phyloP scores from a whole-genome alignment of 2,888 invertebrate genomes.

The Pediacus dermestoides region DNA sequence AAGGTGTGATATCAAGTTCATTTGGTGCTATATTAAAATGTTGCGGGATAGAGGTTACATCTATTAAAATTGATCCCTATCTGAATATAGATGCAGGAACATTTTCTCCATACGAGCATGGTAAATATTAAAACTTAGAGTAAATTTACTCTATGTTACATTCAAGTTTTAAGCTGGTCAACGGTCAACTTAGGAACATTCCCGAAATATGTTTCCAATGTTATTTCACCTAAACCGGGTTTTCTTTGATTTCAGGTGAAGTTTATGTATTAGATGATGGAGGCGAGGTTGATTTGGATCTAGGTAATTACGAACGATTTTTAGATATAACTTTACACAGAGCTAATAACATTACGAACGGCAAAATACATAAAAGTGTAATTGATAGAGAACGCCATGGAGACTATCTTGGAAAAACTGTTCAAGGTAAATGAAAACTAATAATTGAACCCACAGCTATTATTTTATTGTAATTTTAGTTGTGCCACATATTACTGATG shows the following conservation, averaged over 20 bases:
- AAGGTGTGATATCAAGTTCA: constrained; percentile 92
- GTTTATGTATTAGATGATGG: constrained; percentile 98
- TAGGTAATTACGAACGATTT: constrained; percentile 99
- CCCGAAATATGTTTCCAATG: too few relatives aligned
- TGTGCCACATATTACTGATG: constrained; percentile 97
- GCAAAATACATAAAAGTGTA: constrained; percentile 95
- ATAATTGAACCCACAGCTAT: too few relatives aligned
- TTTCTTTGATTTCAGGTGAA: constrained; percentile 69
- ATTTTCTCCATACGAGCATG: constrained; percentile 98
- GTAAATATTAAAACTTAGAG: too few relatives aligned
- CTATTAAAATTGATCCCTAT: constrained; percentile 99
- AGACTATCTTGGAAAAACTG: constrained; percentile 97
- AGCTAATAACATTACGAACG: constrained; percentile 98
- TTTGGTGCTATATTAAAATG: constrained; percentile 95
- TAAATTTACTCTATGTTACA: not conserved
- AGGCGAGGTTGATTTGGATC: constrained; percentile 98
- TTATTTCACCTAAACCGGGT: constrained; percentile 3
- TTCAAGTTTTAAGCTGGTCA: too few relatives aligned
- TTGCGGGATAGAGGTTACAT: constrained; percentile 92
- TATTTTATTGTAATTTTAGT: constrained; percentile 56
- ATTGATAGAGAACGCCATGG: constrained; percentile 92
- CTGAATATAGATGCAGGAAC: constrained; percentile 99
- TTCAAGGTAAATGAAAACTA: constrained; percentile 75
- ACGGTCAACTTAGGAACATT: too few relatives aligned
- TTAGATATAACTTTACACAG: constrained; percentile 90